phyloP scores from a whole-genome alignment of 2,113 vertebrate species.

The Thomomys bottae region DNA sequence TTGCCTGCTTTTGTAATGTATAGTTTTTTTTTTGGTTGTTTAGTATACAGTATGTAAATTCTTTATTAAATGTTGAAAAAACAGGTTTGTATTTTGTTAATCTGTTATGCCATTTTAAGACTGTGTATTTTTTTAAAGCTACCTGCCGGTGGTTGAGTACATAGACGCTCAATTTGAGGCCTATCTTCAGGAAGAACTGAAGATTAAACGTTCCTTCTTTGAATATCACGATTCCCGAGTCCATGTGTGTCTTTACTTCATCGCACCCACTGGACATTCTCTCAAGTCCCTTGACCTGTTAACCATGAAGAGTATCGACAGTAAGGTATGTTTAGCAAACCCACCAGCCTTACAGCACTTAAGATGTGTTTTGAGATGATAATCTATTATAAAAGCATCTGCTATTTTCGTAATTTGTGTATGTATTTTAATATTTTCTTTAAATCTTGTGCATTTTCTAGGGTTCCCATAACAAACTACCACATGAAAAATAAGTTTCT shows the following conservation, averaged over 20 bases:
- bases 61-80: neutral
- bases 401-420: neutral
- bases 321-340: constrained; percentile 88
- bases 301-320: constrained; percentile 95
- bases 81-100: neutral
- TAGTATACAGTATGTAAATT: too few relatives aligned
- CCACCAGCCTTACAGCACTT: neutral
- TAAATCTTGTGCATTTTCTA: constrained; percentile 2
- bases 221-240: constrained; percentile 93
- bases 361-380: neutral
- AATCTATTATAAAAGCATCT: neutral
- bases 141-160: constrained; percentile 94
- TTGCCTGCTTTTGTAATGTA: neutral
- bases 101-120: constrained; percentile 7
- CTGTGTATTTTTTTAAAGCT: constrained; percentile 84
- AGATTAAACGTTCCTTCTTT: constrained; percentile 92
- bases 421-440: constrained; percentile 2
- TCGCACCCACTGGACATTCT: constrained; percentile 95
- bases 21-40: neutral
- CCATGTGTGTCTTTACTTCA: constrained; percentile 96
- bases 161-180: constrained; percentile 95
- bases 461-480: neutral
- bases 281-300: constrained; percentile 94
- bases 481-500: constrained; percentile 10
- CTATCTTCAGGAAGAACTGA: constrained; percentile 95